A percentile compares a stretch with the other conserved stretches of the same genome.
Conservation (phyloP, 2,888 invertebrate genomes). For the Escarpia spicata region DNA sequence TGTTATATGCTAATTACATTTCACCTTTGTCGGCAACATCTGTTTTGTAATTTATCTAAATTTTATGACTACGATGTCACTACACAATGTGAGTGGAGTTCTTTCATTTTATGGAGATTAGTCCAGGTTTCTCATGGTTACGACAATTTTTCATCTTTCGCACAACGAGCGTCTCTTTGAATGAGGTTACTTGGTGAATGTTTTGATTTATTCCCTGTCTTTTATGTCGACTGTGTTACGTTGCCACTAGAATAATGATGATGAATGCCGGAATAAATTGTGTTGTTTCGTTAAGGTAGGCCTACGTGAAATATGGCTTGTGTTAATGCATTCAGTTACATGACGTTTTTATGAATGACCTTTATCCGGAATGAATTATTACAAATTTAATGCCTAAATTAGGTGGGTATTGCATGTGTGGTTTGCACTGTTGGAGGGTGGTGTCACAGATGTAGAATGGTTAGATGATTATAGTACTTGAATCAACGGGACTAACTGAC, state of each 20-base stretch:
- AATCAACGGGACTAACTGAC: too few species aligned
- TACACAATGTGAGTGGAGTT: neutral
- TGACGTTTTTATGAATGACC: neutral
- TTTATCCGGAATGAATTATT: neutral
- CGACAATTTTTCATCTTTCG: neutral
- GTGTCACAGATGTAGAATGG: too few species aligned
- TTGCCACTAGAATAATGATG: neutral
- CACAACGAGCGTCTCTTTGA: neutral
- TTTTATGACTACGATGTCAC: neutral
- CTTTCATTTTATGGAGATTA: slow-evolving; percentile 11
- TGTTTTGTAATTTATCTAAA: neutral
- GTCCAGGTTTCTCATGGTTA: neutral
- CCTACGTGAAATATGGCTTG: neutral
- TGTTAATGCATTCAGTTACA: neutral
- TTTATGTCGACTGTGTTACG: neutral
- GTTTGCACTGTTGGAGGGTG: too few species aligned
- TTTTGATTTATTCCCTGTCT: neutral
- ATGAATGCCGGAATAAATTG: neutral
- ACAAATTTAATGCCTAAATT: neutral
- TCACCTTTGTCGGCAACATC: neutral
- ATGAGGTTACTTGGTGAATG: neutral
- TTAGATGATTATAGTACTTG: too few species aligned
- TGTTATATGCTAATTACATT: neutral
- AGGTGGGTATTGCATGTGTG: neutral
- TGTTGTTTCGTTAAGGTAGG: neutral